phyloP scores from a whole-genome alignment of 2,113 vertebrate species.

The Microtus montanus region DNA sequence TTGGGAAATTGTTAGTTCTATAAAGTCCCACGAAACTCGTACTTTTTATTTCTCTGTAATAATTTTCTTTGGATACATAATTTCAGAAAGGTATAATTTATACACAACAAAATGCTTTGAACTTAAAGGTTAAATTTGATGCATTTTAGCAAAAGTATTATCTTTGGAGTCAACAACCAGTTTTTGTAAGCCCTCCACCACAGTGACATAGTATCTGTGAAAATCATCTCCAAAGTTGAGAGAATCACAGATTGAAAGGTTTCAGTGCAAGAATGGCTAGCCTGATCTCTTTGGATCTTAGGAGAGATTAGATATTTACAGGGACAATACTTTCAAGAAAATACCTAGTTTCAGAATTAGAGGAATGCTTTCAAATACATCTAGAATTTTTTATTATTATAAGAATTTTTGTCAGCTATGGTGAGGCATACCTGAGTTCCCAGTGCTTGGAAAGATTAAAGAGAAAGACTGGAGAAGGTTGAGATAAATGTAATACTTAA shows the following conservation, averaged over 20 bases:
- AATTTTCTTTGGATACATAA: background rate
- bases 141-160: background rate
- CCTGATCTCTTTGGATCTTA: no score
- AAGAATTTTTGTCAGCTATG: background rate
- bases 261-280: background rate
- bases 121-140: background rate
- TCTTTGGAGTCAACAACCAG: background rate
- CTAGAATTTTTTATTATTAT: background rate
- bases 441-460: background rate
- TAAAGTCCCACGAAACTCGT: background rate
- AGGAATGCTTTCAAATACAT: constrained; percentile 27
- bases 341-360: constrained; percentile 29
- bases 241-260: background rate
- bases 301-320: background rate
- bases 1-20: background rate
- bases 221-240: background rate
- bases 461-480: background rate
- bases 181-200: background rate
- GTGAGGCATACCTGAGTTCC: background rate
- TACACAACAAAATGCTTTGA: background rate
- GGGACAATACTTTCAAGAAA: background rate
- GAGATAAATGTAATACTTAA: background rate
- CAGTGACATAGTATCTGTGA: background rate
- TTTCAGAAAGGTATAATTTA: constrained; percentile 18
- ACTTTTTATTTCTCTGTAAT: constrained; percentile 36